Evolutionary conservation across 2,113 vertebrate genomes (phyloP).

Genomic region (Corythoichthys haematopterus): DNA sequence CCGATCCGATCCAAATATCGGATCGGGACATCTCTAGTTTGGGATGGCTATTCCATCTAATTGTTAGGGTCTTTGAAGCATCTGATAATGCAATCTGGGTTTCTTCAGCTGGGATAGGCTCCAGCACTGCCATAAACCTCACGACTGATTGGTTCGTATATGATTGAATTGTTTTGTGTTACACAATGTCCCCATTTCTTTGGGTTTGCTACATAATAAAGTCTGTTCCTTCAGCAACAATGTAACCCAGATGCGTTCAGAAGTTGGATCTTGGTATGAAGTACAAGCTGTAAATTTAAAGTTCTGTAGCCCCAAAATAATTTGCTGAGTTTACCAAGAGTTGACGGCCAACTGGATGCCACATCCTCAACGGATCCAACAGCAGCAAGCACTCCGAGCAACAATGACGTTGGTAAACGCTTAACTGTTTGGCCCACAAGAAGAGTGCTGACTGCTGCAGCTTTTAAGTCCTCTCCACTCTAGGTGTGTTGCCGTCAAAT

Average conservation of each 20-base stretch:
- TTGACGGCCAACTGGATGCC: background rate
- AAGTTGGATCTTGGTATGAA: background rate
- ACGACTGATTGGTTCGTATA: no score
- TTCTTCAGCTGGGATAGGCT: no score
- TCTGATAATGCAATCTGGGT: no score
- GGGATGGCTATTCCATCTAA: no score
- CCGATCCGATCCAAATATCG: no score
- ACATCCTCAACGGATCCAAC: constrained; percentile 8
- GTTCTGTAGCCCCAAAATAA: background rate
- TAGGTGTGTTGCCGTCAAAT: constrained; percentile 35
- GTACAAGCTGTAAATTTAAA: background rate
- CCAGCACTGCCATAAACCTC: no score
- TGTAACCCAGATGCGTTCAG: background rate
- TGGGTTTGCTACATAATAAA: no score
- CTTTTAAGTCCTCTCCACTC: constrained; percentile 23
- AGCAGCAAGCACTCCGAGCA: background rate
- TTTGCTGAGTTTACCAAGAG: constrained; percentile 4
- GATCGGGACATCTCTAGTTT: no score
- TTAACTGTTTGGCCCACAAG: constrained; percentile 5
- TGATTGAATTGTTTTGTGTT: no score
- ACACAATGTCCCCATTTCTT: no score
- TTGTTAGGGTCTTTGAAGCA: no score
- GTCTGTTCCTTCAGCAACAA: background rate
- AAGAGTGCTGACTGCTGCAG: constrained; percentile 12
- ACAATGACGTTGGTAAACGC: constrained; percentile 11